Percentiles rank a stretch among this genome's conserved stretches.
These are phyloP conservation scores for Drosophila differens DNA, from an alignment of 2,888 invertebrate genomes.

Conservation along the genomic window DNA sequence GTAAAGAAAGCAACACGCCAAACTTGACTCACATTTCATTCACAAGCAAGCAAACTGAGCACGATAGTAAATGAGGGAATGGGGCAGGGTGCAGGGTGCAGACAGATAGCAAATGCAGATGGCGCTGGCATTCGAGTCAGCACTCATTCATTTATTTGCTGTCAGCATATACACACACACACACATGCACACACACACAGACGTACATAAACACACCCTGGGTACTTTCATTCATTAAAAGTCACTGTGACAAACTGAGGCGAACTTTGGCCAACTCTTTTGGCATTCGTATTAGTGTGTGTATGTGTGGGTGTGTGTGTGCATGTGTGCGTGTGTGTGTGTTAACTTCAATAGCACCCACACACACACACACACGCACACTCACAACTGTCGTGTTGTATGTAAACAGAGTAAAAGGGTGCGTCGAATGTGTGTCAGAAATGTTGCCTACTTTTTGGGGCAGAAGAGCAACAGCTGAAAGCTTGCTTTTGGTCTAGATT, in stretches of 20 bases:
- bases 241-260: slow-evolving; percentile 42
- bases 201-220: slow-evolving; percentile 43
- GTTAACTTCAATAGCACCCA: slow-evolving; percentile 41
- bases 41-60: slow-evolving; percentile 23
- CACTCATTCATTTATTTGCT: slow-evolving; percentile 53
- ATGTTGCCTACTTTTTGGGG: slow-evolving; percentile 48
- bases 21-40: slow-evolving; percentile 64
- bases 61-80: not conserved
- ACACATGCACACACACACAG: slow-evolving; percentile 11
- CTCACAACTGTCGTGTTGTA: slow-evolving; percentile 6
- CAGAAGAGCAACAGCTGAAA: slow-evolving; percentile 25
- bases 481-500: not conserved
- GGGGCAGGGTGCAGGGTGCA: not conserved
- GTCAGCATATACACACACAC: slow-evolving; percentile 36
- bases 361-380: slow-evolving; percentile 8
- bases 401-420: slow-evolving; percentile 37
- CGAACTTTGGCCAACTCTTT: slow-evolving; percentile 49
- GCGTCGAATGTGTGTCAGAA: slow-evolving; percentile 45
- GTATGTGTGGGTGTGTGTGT: slow-evolving; percentile 4
- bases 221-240: slow-evolving; percentile 67
- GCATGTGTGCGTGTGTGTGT: slow-evolving; percentile 33
- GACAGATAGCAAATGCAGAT: slow-evolving; percentile 28
- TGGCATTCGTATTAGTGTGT: slow-evolving; percentile 17
- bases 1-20: slow-evolving; percentile 31
- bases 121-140: slow-evolving; percentile 37